Percentiles rank a stretch among this genome's conserved stretches.
phyloP scores from a whole-genome alignment of 2,797 vertebrate species.

The Somateria mollissima region DNA sequence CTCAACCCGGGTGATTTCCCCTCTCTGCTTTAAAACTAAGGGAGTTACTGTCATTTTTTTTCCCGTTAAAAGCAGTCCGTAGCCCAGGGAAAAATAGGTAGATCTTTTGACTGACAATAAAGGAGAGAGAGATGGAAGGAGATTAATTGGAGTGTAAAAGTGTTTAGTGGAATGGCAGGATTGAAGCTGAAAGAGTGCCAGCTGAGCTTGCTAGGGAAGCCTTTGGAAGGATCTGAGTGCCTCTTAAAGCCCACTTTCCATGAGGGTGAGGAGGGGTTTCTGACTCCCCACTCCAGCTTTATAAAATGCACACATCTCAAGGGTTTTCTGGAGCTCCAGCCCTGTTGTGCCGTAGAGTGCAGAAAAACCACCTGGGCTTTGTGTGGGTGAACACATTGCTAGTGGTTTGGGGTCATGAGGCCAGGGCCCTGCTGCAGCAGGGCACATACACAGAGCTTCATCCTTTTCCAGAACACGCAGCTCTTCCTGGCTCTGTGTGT shows the following conservation, averaged over 20 bases:
- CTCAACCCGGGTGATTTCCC: not conserved
- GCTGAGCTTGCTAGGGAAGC: not conserved
- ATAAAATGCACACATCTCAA: fast-evolving
- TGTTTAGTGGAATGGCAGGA: not conserved
- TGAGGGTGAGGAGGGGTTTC: not conserved
- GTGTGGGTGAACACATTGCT: not conserved
- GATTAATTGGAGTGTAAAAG: not conserved
- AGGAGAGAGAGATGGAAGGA: not conserved
- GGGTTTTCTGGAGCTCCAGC: not conserved
- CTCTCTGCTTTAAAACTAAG: constrained; percentile 2
- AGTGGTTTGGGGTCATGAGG: not conserved
- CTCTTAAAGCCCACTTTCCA: not conserved
- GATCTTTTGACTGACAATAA: not conserved
- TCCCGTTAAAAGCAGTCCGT: not conserved
- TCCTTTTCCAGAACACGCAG: not conserved
- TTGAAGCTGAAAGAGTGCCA: not conserved
- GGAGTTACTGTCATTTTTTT: not conserved
- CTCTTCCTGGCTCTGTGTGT: not conserved
- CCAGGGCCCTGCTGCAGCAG: not conserved
- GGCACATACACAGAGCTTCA: not conserved
- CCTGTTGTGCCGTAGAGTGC: not conserved
- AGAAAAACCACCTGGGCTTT: not conserved
- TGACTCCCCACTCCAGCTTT: not conserved
- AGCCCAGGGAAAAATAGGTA: not conserved
- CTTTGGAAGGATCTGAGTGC: not conserved